A percentile compares a stretch with the other conserved stretches of the same genome.
phyloP scores from a whole-genome alignment of 2,113 vertebrate species.

The Charina bottae region DNA sequence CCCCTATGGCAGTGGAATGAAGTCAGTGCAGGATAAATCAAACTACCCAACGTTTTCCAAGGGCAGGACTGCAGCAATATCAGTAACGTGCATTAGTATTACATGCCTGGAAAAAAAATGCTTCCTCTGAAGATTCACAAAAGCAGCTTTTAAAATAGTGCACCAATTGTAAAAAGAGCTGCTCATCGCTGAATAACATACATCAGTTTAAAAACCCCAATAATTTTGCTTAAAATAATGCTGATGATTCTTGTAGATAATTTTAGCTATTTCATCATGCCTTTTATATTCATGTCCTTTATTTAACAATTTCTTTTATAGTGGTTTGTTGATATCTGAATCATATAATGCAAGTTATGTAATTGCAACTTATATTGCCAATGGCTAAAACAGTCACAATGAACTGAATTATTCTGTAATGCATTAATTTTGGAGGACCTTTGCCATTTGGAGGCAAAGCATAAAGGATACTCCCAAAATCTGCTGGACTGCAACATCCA shows the following conservation, averaged over 20 bases:
- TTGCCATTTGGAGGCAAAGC: slow-evolving; percentile 29
- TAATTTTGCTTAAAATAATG: not conserved
- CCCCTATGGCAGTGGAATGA: not conserved
- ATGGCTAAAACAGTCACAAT: not conserved
- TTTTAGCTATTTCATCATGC: not conserved
- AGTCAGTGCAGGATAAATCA: not conserved
- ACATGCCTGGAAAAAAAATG: not conserved
- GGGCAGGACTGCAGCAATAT: not conserved
- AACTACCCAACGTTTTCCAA: not conserved
- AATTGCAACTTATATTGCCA: not conserved
- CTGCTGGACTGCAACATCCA: not conserved
- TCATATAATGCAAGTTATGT: not conserved
- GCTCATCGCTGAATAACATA: not conserved
- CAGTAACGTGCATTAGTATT: not conserved
- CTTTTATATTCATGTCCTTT: not conserved
- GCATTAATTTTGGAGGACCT: not conserved
- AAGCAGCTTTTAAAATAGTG: not conserved
- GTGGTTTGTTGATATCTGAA: not conserved
- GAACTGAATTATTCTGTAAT: not conserved
- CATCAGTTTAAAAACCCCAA: not conserved
- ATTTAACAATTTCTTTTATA: not conserved
- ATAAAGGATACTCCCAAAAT: not conserved
- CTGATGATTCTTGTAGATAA: not conserved
- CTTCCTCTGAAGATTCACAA: not conserved
- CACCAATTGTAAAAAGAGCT: not conserved